phyloP scores from a whole-genome alignment of 64 coral and sea anemone species.

The Pachyseris speciosa region DNA sequence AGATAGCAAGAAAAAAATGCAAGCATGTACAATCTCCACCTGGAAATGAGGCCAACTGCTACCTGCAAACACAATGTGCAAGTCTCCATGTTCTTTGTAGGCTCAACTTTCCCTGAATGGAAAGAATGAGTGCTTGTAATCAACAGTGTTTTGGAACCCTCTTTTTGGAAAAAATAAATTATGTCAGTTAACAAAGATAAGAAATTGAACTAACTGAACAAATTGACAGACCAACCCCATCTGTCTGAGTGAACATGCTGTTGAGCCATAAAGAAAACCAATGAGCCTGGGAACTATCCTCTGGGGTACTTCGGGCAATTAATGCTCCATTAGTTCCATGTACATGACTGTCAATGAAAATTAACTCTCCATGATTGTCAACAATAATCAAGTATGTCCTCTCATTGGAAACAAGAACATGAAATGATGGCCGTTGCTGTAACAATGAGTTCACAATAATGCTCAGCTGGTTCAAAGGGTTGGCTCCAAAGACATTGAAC shows the following conservation, averaged over 20 bases:
- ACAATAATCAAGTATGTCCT: neutral
- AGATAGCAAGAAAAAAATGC: too few relatives aligned
- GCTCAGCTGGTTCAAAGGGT: neutral
- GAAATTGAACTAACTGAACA: neutral
- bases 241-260: neutral
- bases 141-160: too few relatives aligned
- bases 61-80: too few relatives aligned
- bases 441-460: neutral
- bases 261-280: neutral
- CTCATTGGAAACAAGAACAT: neutral
- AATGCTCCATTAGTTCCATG: neutral
- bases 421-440: neutral
- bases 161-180: too few relatives aligned
- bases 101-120: too few relatives aligned
- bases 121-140: too few relatives aligned
- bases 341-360: neutral
- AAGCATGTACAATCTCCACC: too few relatives aligned
- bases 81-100: too few relatives aligned
- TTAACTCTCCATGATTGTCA: neutral
- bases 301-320: neutral
- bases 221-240: neutral
- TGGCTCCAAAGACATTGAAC: neutral
- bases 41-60: too few relatives aligned
- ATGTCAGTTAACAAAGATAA: too few relatives aligned
- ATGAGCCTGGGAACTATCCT: neutral